Base-by-base conservation (phyloP, 53 echinoderm and acorn worm species). In the Henricia sp. region DNA sequence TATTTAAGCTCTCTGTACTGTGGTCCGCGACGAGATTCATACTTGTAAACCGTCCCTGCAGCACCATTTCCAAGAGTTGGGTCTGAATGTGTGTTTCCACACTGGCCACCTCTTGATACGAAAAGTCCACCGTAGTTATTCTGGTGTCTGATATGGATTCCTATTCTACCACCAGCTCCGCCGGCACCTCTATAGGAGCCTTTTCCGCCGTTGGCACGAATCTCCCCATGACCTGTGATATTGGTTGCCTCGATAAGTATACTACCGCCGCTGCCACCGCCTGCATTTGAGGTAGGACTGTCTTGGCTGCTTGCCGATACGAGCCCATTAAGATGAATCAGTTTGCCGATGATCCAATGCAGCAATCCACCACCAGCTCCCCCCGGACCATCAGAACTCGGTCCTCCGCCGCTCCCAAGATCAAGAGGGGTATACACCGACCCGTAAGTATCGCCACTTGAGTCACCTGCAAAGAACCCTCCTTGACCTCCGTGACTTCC, bases 1-100 rank as follows among this genome's bases (percentile, higher is more conserved):
- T 95, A 95, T 73, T 95, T 95, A 34, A 95, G 71, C 71, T 95
- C 95, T 67, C 95, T 60, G 58, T 95, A 95, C 82, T 95, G 95
- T 52, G 95, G 95, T 43, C 95, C 95, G 37, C 92, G 83, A 48
- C 87, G 65, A 6, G 95, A 95, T 66, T 95, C 95, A 63, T 88
- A 95, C 70, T 95, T 95, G 74, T 95, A 95, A 4, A 95, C 92
- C 3, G 95, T 95, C 9, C 95, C 95, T 17, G 90, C 92, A 30
- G 92, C 95, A 59, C 95, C 95, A 82, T 92, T 64, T 56, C 95
- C 92, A 38, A 70, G 16, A 0, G 56, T 32, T 59, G 64, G 36
- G 30, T 76, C 52, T 19, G 68, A 44, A 55, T 88, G 88, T 27
- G 63, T 23, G 14, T 32, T 52, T 26, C 90, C 90, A 62, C 82